phyloP scores from a whole-genome alignment of 2,888 invertebrate genomes.

The Liopterus haemorrhoidalis region DNA sequence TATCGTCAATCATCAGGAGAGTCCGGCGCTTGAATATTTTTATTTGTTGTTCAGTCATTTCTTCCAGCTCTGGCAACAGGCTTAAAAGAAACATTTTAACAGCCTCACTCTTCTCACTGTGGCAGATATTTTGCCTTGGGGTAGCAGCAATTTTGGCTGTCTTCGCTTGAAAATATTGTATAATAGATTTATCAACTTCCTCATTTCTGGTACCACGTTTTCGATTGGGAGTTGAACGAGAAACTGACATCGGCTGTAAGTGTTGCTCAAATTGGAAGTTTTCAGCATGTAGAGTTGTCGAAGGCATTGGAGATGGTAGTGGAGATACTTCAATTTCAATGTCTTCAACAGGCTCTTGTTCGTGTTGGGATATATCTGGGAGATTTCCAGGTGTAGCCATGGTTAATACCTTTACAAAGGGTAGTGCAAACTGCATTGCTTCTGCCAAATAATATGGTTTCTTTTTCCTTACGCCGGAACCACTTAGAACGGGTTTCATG shows the following conservation, averaged over 20 bases:
- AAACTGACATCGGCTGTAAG: background rate
- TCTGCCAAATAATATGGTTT: constrained; percentile 26
- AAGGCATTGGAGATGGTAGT: background rate
- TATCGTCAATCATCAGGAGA: too few species aligned
- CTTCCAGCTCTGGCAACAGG: too few species aligned
- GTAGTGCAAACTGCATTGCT: constrained; percentile 25
- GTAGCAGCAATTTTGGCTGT: background rate
- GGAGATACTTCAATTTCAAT: background rate
- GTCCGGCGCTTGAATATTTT: too few species aligned
- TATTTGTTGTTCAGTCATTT: too few species aligned
- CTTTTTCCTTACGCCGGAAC: constrained; percentile 14
- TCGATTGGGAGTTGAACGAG: background rate
- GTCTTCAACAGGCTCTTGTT: background rate
- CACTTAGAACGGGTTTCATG: constrained; percentile 23
- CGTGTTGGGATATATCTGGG: background rate
- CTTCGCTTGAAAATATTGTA: constrained; percentile 1
- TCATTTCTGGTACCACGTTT: background rate
- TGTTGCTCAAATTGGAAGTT: too few species aligned
- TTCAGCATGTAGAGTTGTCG: background rate
- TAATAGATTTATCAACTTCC: constrained; percentile 4
- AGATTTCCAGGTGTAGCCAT: constrained; percentile 1
- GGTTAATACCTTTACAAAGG: constrained; percentile 20
- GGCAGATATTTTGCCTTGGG: too few species aligned
- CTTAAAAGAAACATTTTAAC: too few species aligned
- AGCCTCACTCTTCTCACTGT: too few species aligned